A percentile compares a stretch with the other conserved stretches of the same genome.
phyloP scores from a whole-genome alignment of 2,797 vertebrate genomes.

The Hydrophis major region DNA sequence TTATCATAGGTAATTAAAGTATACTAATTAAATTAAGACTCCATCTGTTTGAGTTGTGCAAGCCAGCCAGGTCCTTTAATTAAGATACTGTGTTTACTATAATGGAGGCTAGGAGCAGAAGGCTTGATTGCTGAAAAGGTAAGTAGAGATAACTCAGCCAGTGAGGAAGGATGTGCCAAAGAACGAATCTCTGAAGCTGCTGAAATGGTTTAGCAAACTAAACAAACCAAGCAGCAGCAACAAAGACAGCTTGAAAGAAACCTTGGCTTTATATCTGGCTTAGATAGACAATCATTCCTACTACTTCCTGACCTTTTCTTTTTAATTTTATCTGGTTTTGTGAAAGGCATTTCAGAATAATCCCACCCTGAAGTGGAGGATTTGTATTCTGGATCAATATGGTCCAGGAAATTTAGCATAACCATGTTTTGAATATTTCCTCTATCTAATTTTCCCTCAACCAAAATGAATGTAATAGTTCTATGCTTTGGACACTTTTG shows the following conservation, averaged over 20 bases:
- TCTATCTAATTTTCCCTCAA: background rate
- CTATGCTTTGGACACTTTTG: background rate
- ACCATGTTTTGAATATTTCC: background rate
- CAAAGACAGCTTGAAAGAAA: slow-evolving; percentile 12
- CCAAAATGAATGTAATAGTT: background rate
- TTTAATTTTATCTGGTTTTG: background rate
- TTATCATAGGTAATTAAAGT: slow-evolving; percentile 78
- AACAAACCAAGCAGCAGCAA: background rate
- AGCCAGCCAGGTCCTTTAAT: slow-evolving; percentile 89
- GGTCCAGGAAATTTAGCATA: background rate
- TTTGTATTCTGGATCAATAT: background rate
- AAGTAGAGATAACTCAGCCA: slow-evolving; percentile 10
- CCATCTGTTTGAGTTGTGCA: slow-evolving; percentile 89
- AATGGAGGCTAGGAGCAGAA: slow-evolving; percentile 68
- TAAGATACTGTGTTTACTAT: slow-evolving; percentile 84
- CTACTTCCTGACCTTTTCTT: background rate
- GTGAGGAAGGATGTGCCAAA: background rate
- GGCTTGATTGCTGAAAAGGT: slow-evolving; percentile 19
- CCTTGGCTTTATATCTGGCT: fast-evolving
- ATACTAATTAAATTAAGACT: slow-evolving; percentile 90
- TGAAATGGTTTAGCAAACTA: background rate
- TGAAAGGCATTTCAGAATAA: background rate
- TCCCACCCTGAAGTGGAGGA: background rate
- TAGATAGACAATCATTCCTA: background rate
- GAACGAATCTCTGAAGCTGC: slow-evolving; percentile 24